These are phyloP conservation scores for Neuroterus valhalla DNA, from an alignment of 1,140 invertebrate genomes.

Conservation along the genomic window DNA sequence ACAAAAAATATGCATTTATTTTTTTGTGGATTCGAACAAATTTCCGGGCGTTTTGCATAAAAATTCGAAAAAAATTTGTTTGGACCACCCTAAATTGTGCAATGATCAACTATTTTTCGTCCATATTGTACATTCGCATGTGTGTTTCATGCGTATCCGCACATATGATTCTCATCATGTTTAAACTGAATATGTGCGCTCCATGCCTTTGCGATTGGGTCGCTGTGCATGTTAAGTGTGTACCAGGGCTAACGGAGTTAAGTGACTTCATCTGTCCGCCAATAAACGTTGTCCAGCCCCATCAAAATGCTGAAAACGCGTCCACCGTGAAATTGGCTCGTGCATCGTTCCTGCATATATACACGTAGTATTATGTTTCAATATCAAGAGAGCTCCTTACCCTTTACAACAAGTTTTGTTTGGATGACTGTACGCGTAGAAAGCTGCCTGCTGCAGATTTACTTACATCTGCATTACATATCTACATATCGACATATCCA, in stretches of 20 bases:
- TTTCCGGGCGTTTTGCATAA: no score
- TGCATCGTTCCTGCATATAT: slow-evolving; percentile 36
- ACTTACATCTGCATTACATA: not conserved
- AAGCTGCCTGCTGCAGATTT: slow-evolving; percentile 7
- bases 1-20: no score
- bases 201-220: slow-evolving; percentile 26
- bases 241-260: slow-evolving; percentile 57
- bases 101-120: no score
- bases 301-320: slow-evolving; percentile 35
- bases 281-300: slow-evolving; percentile 51
- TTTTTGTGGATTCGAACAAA: no score
- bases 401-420: slow-evolving; percentile 32
- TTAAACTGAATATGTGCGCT: slow-evolving; percentile 21
- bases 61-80: no score
- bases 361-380: slow-evolving; percentile 22
- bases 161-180: slow-evolving; percentile 39
- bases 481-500: not conserved
- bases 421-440: slow-evolving; percentile 25
- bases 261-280: slow-evolving; percentile 56
- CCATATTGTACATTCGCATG: no score
- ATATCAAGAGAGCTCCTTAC: slow-evolving; percentile 19
- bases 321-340: slow-evolving; percentile 40
- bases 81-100: no score
- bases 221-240: slow-evolving; percentile 35
- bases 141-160: slow-evolving; percentile 37